Percentiles rank a stretch among this genome's conserved stretches.
These are phyloP conservation scores for Hyphantria cunea DNA, from an alignment of 1,140 invertebrate genomes.

Conservation along the genomic window DNA sequence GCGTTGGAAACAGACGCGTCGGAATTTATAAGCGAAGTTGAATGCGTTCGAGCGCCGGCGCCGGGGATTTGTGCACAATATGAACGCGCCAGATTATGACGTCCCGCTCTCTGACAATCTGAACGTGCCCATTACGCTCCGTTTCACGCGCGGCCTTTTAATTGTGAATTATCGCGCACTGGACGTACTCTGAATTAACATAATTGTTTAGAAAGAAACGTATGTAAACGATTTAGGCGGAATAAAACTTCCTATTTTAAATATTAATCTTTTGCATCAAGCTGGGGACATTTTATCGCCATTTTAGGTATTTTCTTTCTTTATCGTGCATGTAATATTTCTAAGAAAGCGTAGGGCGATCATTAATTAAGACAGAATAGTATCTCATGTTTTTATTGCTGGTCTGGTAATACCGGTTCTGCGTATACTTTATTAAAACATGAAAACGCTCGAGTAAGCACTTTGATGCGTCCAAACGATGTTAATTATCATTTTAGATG, in stretches of 20 bases:
- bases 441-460: conserved; percentile 45
- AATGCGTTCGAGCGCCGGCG: conserved; percentile 43
- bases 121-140: conserved; percentile 52
- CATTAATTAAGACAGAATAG: conserved; percentile 58
- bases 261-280: conserved; percentile 73
- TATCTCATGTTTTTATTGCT: conserved; percentile 52
- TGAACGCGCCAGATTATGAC: conserved; percentile 68
- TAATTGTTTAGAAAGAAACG: conserved; percentile 78
- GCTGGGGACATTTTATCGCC: conserved; percentile 62
- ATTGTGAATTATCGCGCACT: conserved; percentile 67
- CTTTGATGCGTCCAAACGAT: conserved; percentile 52
- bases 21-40: conserved; percentile 66
- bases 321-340: conserved; percentile 44
- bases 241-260: conserved; percentile 60
- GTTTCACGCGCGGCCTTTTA: conserved; percentile 54
- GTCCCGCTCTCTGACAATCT: conserved; percentile 56
- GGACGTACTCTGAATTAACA: conserved; percentile 61
- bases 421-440: conserved; percentile 43
- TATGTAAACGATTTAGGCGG: conserved; percentile 64
- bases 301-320: conserved; percentile 62
- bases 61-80: conserved; percentile 51
- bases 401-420: conserved; percentile 46
- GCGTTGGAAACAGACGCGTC: conserved; percentile 55
- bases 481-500: conserved; percentile 60
- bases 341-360: conserved; percentile 55